A percentile compares a stretch with the other conserved stretches of the same genome.
Evolutionary conservation across 2,888 invertebrate species (phyloP).

Genomic region (Nomada ruficornis): DNA sequence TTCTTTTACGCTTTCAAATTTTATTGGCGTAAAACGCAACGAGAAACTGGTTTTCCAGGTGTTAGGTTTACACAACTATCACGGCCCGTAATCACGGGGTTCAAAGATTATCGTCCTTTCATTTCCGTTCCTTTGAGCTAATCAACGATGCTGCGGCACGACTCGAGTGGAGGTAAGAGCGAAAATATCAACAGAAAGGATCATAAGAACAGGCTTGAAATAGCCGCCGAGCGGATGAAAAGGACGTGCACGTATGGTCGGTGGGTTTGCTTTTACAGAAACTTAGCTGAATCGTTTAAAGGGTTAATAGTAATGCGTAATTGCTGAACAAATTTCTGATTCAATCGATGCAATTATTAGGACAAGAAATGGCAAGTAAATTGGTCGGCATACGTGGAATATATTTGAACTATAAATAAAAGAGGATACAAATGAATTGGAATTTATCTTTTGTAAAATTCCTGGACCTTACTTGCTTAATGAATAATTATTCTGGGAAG

Average conservation of each 20-base stretch:
- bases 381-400: too few relatives aligned
- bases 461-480: too few relatives aligned
- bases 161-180: constrained; percentile 2
- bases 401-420: too few relatives aligned
- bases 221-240: constrained; percentile 1
- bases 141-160: constrained; percentile 7
- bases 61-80: constrained; percentile 24
- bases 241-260: neutral
- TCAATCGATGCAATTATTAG: neutral
- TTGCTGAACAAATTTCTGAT: neutral
- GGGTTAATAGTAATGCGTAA: neutral
- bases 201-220: constrained; percentile 15
- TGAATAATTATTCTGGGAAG: too few relatives aligned
- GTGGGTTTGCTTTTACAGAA: neutral
- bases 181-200: constrained; percentile 18
- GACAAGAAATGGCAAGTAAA: neutral
- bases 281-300: neutral
- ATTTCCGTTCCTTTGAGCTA: constrained; percentile 34
- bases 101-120: constrained; percentile 41
- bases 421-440: too few relatives aligned
- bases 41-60: constrained; percentile 40
- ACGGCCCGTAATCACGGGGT: constrained; percentile 25
- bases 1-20: constrained; percentile 1
- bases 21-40: neutral
- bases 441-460: too few relatives aligned